phyloP scores from a whole-genome alignment of 2,797 vertebrate species.

The Urocyon cinereoargenteus region DNA sequence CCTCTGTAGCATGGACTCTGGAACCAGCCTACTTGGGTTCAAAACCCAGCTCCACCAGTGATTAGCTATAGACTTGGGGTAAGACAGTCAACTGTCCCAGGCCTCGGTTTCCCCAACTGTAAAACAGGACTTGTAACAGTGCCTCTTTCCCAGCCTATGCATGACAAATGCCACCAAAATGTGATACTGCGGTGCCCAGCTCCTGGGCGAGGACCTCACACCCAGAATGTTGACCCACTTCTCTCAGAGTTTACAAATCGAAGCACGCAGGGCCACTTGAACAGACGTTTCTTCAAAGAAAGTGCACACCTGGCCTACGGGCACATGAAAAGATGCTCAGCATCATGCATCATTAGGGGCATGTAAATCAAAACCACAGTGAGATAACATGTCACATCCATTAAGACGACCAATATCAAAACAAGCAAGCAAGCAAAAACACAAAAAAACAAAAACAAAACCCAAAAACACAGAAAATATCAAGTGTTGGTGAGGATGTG shows the following conservation, averaged over 20 bases:
- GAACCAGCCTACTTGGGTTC: neutral
- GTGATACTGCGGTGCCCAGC: neutral
- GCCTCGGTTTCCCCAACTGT: neutral
- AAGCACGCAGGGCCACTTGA: neutral
- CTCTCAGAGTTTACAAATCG: neutral
- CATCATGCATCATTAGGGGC: neutral
- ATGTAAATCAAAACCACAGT: neutral
- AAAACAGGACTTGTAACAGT: neutral
- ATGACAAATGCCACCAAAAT: neutral
- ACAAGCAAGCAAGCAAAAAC: neutral
- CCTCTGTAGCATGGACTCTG: neutral
- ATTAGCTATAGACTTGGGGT: neutral
- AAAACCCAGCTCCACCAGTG: slow-evolving; percentile 10
- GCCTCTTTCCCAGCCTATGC: neutral
- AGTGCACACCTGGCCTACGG: neutral
- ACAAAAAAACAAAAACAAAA: neutral
- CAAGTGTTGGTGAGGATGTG: neutral
- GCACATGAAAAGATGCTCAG: neutral
- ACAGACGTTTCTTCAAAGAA: neutral
- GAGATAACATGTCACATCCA: neutral
- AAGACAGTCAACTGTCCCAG: neutral
- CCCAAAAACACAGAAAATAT: neutral
- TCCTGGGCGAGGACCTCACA: neutral
- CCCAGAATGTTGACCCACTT: neutral
- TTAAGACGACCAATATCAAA: neutral